Percentiles rank a stretch among this genome's conserved stretches.
These are phyloP conservation scores for Baccha elongata DNA, from an alignment of 2,888 invertebrate genomes.

Conservation along the genomic window DNA sequence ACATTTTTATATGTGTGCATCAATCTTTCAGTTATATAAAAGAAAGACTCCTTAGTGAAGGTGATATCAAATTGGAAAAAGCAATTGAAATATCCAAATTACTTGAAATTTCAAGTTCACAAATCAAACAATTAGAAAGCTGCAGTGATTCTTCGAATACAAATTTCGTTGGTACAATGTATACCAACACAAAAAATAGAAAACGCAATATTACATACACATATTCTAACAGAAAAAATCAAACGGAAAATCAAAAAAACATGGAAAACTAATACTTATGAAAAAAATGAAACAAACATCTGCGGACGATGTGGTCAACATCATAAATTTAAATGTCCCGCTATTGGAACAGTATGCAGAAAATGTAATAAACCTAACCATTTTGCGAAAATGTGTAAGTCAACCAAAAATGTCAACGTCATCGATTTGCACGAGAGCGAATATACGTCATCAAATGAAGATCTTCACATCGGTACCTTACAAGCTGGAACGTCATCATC, in stretches of 20 bases:
- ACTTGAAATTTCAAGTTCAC: conserved; percentile 30
- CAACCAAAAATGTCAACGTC: conserved; percentile 15
- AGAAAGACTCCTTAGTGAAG: conserved; percentile 33
- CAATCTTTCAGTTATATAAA: conserved; percentile 33
- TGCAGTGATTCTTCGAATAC: neutral
- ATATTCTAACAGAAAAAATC: conserved; percentile 23
- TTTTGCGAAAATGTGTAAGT: conserved; percentile 26
- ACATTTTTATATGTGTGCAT: conserved; percentile 21
- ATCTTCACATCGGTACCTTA: conserved; percentile 28
- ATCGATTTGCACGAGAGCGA: conserved; percentile 12
- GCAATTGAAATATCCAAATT: conserved; percentile 22
- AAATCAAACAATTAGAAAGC: conserved; percentile 16
- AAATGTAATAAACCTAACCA: conserved; percentile 35
- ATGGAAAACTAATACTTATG: conserved; percentile 19
- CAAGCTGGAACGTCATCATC: conserved; percentile 3
- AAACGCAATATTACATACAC: conserved; percentile 12
- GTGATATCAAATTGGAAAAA: conserved; percentile 2
- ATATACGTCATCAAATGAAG: conserved; percentile 40
- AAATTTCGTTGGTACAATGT: conserved; percentile 16
- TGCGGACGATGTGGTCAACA: conserved; percentile 1
- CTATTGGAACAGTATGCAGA: conserved; percentile 15
- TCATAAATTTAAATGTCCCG: conserved; percentile 16
- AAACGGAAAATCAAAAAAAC: conserved; percentile 27
- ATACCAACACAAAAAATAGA: conserved; percentile 20
- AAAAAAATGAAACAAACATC: conserved; percentile 15